Base-by-base conservation (phyloP, 1,140 invertebrate species). In the Arion vulgaris region DNA sequence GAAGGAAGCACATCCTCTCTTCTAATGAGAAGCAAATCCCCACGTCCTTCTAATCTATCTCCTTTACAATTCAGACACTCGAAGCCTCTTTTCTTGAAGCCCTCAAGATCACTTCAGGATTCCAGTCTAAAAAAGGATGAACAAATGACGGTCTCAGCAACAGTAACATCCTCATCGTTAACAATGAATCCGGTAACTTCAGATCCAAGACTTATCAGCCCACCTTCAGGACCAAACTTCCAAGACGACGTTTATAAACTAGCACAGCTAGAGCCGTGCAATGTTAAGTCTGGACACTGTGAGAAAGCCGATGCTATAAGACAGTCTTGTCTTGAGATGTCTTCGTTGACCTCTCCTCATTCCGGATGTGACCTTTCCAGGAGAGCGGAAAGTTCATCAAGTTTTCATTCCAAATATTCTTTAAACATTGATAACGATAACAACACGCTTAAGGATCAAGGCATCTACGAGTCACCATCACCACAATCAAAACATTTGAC, bases 221-320 rank as follows among this genome's bases (percentile, higher is more conserved):
- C 78, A 5, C 26, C 45, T 1, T 28, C n/a, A 36, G 26, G 38
- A 41, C 57, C 73, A 15, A n/a, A 19, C 0, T 80, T 71, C 15
- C 78, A 80, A 19, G 53, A 51, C 41, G 69, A 81, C 15, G 73
- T 57, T 62, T 73, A 74, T 32, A 38, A 51, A 13, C 49, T 81
- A 1, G 38, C 80, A 23, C 80, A 81, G 71, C 51, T 81, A n/a
- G 80, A 81, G 41, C 80, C 71, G 11, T 81, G 80, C 34, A 49
- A 81, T 51, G 71, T 71, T 28, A 66, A 36, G 41, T 69, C 49
- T 57, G 80, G 80, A 4, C 69, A 53, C 51, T 81, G 80, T 71
- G 49, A 73, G 11, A 81, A 81, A 34, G 80, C 69, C 0, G 32
- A 26, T 17, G 69, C 80, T 38, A 7, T 81, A 13, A 66, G 80